Conservation (phyloP, 2,113 vertebrate genomes). For the Nothobranchius furzeri region DNA sequence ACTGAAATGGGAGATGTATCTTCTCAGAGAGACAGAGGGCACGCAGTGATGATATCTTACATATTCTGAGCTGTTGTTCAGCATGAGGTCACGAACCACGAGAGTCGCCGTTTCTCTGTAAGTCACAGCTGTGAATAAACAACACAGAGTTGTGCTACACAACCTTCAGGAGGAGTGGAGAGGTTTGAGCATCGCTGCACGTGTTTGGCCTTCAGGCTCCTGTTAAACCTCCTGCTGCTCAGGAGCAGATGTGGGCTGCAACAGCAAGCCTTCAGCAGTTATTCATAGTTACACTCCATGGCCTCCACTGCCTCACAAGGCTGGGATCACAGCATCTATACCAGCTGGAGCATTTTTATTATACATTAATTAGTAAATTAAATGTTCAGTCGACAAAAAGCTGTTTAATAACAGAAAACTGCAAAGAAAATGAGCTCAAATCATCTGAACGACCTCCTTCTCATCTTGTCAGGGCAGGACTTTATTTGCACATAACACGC, state of each 20-base stretch:
- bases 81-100: slow-evolving; percentile 38
- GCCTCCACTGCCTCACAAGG: slow-evolving; percentile 16
- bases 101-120: slow-evolving; percentile 34
- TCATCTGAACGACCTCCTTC: slow-evolving; percentile 5
- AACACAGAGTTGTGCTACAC: slow-evolving; percentile 15
- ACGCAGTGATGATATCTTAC: slow-evolving; percentile 18
- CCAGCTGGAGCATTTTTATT: no score
- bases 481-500: background rate
- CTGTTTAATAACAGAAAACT: no score
- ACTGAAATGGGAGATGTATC: background rate
- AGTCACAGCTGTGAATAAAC: slow-evolving; percentile 45
- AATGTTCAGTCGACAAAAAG: no score
- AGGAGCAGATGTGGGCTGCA: slow-evolving; percentile 54
- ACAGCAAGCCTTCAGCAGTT: slow-evolving; percentile 53
- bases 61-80: slow-evolving; percentile 32
- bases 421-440: no score
- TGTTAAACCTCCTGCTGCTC: slow-evolving; percentile 31
- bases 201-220: slow-evolving; percentile 35
- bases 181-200: slow-evolving; percentile 33
- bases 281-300: slow-evolving; percentile 64
- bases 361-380: no score
- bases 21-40: background rate
- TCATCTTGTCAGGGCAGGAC: background rate
- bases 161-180: background rate
- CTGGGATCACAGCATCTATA: slow-evolving; percentile 4